A percentile compares a stretch with the other conserved stretches of the same genome.
Conservation (phyloP, 1,140 invertebrate species). For the Drosophila dunni region DNA sequence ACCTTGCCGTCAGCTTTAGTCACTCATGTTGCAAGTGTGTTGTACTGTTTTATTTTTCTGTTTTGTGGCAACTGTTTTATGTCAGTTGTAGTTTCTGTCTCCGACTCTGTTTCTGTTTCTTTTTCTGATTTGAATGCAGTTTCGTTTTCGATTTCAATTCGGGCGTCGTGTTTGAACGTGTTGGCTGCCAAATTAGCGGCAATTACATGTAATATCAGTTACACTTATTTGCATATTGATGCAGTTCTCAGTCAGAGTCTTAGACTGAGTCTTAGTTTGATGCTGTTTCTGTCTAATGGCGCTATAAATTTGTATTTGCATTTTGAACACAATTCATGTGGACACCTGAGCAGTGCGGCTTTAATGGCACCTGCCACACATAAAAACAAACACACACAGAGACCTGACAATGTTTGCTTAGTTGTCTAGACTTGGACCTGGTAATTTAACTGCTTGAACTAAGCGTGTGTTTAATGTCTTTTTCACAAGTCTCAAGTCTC, state of each 20-base stretch:
- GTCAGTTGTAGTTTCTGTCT: slow-evolving; percentile 25
- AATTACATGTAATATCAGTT: slow-evolving; percentile 84
- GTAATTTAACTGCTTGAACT: slow-evolving; percentile 3
- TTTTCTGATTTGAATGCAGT: neutral
- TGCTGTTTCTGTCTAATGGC: slow-evolving; percentile 55
- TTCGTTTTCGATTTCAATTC: neutral
- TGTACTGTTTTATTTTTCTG: slow-evolving; percentile 29
- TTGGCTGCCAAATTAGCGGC: slow-evolving; percentile 83
- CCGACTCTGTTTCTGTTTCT: neutral
- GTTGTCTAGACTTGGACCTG: slow-evolving; percentile 71
- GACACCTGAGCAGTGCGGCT: slow-evolving; percentile 58
- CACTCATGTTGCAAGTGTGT: slow-evolving; percentile 61
- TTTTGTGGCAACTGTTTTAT: slow-evolving; percentile 74
- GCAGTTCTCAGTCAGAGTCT: slow-evolving; percentile 56
- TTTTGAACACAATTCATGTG: slow-evolving; percentile 40
- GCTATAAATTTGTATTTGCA: slow-evolving; percentile 74
- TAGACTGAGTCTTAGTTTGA: no score
- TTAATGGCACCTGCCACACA: slow-evolving; percentile 73
- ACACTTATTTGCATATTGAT: slow-evolving; percentile 82
- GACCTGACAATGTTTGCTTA: slow-evolving; percentile 73
- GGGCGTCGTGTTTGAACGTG: slow-evolving; percentile 76
- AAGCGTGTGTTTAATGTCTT: slow-evolving; percentile 16
- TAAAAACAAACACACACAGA: no score
- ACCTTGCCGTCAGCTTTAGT: slow-evolving; percentile 77
- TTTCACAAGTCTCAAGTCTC: slow-evolving; percentile 46